A percentile compares a stretch with the other conserved stretches of the same genome.
Conservation (phyloP, 2,797 vertebrate species). For the Sebastes flavidus region DNA sequence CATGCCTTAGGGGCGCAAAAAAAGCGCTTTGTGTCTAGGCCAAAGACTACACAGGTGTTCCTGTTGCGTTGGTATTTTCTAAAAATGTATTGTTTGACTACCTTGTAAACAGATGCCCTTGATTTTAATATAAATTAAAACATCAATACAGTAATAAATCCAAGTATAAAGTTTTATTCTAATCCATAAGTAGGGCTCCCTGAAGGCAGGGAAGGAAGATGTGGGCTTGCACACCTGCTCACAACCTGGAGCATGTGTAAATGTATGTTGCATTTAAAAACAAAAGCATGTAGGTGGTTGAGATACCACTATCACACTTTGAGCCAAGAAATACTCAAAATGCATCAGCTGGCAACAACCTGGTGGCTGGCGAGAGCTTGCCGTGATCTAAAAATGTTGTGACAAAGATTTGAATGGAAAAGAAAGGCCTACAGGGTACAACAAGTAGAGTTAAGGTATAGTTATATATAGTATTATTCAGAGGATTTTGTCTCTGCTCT, state of each 20-base stretch:
- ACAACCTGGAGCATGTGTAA: neutral
- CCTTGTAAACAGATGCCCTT: neutral
- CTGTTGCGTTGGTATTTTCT: neutral
- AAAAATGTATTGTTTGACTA: neutral
- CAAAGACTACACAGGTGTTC: neutral
- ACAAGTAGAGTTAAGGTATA: neutral
- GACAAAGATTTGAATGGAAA: constrained; percentile 9
- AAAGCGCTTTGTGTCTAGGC: neutral
- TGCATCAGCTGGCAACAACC: neutral
- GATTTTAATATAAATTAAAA: neutral
- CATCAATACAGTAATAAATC: neutral
- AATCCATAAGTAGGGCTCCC: neutral
- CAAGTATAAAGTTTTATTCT: neutral
- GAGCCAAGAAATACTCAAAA: neutral
- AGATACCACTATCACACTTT: neutral
- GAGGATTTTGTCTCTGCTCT: constrained; percentile 1
- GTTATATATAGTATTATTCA: constrained; percentile 5
- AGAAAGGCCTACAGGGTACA: neutral
- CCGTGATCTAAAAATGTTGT: neutral
- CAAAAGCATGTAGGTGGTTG: neutral
- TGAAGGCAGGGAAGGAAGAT: neutral
- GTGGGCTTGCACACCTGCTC: neutral
- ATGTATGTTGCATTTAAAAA: neutral
- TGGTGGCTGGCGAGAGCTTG: neutral
- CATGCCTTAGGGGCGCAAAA: neutral